A percentile compares a stretch with the other conserved stretches of the same genome.
These are phyloP conservation scores for Anguilla pacifica DNA, from an alignment of 2,797 vertebrate genomes.

Conservation along the genomic window DNA sequence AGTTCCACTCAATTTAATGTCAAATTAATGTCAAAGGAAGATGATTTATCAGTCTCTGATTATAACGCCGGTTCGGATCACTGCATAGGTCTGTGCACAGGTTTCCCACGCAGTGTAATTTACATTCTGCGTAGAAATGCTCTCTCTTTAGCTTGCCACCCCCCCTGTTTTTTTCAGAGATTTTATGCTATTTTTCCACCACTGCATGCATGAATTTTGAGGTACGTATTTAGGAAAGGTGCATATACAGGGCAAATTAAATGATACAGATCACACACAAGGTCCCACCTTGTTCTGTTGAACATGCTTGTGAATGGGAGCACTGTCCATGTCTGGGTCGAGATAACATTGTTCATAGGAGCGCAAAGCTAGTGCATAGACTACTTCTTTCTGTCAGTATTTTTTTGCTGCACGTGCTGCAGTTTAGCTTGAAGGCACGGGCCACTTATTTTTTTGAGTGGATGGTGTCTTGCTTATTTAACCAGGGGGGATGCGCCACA, in stretches of 20 bases:
- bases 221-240: neutral
- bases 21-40: neutral
- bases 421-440: neutral
- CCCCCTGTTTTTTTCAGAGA: no score
- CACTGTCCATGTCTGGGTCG: neutral
- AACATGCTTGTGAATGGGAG: neutral
- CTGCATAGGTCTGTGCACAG: neutral
- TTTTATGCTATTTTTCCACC: neutral
- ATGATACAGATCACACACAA: neutral
- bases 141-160: neutral
- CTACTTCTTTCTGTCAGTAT: no score
- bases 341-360: no score
- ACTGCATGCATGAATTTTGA: neutral
- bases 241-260: neutral
- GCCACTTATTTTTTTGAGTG: neutral
- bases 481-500: neutral
- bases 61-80: neutral
- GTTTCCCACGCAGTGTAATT: neutral
- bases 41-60: neutral
- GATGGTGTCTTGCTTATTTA: neutral
- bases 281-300: neutral
- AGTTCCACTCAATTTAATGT: constrained; percentile 1
- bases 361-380: no score
- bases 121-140: neutral
- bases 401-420: neutral